Evolutionary conservation across 2,797 vertebrate genomes (phyloP).

Genomic region (Anniella stebbinsi): DNA sequence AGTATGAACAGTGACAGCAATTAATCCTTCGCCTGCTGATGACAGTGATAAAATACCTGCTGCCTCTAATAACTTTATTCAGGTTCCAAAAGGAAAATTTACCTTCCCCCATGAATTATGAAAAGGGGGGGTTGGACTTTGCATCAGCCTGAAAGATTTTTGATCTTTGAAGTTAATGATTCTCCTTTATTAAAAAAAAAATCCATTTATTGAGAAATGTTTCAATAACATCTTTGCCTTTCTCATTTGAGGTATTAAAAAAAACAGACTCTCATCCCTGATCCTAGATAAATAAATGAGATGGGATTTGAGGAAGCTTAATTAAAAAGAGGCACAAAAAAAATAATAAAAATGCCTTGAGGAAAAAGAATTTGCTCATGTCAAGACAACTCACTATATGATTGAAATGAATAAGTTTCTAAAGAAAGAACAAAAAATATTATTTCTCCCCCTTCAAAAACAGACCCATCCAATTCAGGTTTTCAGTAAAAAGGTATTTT

Average conservation of each 20-base stretch:
- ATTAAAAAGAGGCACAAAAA: conserved; percentile 14
- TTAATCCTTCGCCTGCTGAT: conserved; percentile 85
- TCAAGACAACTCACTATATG: neutral
- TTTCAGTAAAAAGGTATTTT: conserved; percentile 14
- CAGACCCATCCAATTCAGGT: neutral
- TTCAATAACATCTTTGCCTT: conserved; percentile 17
- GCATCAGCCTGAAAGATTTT: conserved; percentile 58
- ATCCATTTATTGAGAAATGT: conserved; percentile 26
- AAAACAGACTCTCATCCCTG: neutral
- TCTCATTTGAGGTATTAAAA: neutral
- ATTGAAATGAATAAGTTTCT: conserved; percentile 29
- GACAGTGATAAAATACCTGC: conserved; percentile 86
- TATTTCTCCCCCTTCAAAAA: neutral
- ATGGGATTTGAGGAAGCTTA: neutral
- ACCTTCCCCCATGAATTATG: conserved; percentile 57
- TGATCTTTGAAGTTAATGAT: conserved; percentile 32
- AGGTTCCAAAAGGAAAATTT: conserved; percentile 84
- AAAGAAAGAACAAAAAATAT: neutral
- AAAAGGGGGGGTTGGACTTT: conserved; percentile 70
- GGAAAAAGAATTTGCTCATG: neutral
- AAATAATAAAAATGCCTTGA: neutral
- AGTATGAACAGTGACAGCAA: conserved; percentile 81
- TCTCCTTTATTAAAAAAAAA: conserved; percentile 26
- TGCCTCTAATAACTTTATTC: conserved; percentile 82
- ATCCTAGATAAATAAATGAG: neutral